Evolutionary conservation across 2,113 vertebrate genomes (phyloP).

Genomic region (Phyllostomus discolor): DNA sequence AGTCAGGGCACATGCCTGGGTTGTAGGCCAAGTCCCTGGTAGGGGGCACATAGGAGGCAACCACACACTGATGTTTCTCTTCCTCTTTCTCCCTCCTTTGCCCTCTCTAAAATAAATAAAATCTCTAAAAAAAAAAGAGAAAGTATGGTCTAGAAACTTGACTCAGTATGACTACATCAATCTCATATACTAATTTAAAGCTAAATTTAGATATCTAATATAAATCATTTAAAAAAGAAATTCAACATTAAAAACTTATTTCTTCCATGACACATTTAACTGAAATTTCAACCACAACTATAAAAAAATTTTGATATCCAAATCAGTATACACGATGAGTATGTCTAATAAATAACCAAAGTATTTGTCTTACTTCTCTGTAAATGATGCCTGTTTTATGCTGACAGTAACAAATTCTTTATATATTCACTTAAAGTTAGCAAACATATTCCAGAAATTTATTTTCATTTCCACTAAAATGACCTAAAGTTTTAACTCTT

Average conservation of each 20-base stretch:
- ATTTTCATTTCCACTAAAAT: constrained; percentile 75
- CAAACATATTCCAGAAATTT: constrained; percentile 24
- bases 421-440: not conserved
- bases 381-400: constrained; percentile 39
- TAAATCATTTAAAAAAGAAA: not conserved
- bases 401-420: constrained; percentile 7
- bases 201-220: not conserved
- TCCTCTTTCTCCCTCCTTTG: too few relatives aligned
- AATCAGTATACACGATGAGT: not conserved
- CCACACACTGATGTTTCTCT: too few relatives aligned
- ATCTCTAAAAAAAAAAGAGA: too few relatives aligned
- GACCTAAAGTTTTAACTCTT: constrained; percentile 76
- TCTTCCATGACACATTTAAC: constrained; percentile 2
- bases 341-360: not conserved
- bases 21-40: too few relatives aligned
- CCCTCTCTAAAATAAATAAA: too few relatives aligned
- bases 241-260: not conserved
- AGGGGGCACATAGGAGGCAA: too few relatives aligned
- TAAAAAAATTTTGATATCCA: constrained; percentile 10
- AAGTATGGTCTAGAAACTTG: not conserved
- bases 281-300: constrained; percentile 14
- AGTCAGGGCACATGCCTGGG: too few relatives aligned
- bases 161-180: not conserved
- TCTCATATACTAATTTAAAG: not conserved
- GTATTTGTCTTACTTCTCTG: constrained; percentile 7